Evolutionary conservation across 2,888 invertebrate species (phyloP).

Genomic region (Artemia sp.): DNA sequence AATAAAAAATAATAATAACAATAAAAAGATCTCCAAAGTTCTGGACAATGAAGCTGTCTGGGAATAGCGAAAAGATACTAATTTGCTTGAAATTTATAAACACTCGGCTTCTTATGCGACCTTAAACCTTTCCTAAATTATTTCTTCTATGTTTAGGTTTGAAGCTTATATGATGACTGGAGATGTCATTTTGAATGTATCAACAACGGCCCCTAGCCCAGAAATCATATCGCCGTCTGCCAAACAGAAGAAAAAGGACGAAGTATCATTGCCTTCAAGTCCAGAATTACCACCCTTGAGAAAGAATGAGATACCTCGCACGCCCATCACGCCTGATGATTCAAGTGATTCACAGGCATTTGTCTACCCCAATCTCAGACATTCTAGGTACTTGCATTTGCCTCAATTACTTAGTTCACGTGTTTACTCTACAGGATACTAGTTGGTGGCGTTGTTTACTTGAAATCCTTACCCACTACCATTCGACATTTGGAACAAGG

Average conservation of each 20-base stretch:
- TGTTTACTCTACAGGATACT: too few relatives aligned
- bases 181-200: constrained; percentile 81
- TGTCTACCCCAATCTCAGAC: constrained; percentile 2
- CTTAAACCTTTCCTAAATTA: too few relatives aligned
- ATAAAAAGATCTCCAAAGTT: too few relatives aligned
- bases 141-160: constrained; percentile 35
- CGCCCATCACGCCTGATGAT: constrained; percentile 3
- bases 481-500: too few relatives aligned
- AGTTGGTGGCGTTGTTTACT: too few relatives aligned
- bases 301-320: constrained; percentile 12
- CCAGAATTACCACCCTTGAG: background rate
- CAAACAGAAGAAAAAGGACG: constrained; percentile 19
- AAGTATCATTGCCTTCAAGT: background rate
- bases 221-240: constrained; percentile 22
- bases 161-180: constrained; percentile 97
- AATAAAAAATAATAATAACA: too few relatives aligned
- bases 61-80: too few relatives aligned
- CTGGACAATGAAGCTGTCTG: too few relatives aligned
- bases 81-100: too few relatives aligned
- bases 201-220: constrained; percentile 35
- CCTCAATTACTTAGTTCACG: too few relatives aligned
- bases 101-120: too few relatives aligned
- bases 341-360: constrained; percentile 12
- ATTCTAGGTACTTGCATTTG: background rate
- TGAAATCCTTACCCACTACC: too few relatives aligned